Percentiles rank a stretch among this genome's conserved stretches.
phyloP scores from a whole-genome alignment of 2,888 invertebrate genomes.

The Sphaerophoria rueppellii region DNA sequence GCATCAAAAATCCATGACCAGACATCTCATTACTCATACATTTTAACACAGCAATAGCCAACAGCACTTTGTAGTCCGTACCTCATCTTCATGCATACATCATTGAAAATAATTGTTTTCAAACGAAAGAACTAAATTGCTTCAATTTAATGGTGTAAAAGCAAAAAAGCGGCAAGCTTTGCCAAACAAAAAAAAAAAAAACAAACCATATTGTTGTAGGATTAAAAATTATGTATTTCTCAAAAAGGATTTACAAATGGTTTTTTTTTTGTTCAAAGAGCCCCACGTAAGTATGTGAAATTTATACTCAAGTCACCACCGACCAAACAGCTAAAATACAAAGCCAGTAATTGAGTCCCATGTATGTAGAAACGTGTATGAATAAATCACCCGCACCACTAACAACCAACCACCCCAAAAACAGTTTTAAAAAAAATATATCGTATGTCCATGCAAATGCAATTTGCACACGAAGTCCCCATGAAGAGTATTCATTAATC shows the following conservation, averaged over 20 bases:
- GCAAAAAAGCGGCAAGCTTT: neutral
- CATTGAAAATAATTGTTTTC: neutral
- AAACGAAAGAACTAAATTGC: constrained; percentile 31
- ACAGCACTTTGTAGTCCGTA: constrained; percentile 28
- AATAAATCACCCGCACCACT: neutral
- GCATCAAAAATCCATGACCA: neutral
- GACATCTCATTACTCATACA: neutral
- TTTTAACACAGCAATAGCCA: constrained; percentile 11
- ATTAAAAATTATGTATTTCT: constrained; percentile 58
- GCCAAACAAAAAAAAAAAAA: neutral
- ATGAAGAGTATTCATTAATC: constrained; percentile 75
- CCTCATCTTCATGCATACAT: neutral
- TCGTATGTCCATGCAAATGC: constrained; percentile 73
- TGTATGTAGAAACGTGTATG: neutral
- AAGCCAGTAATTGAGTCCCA: constrained; percentile 53
- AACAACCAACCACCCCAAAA: constrained; percentile 31
- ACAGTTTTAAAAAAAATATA: constrained; percentile 43
- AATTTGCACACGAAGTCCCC: constrained; percentile 72
- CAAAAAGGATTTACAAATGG: constrained; percentile 64
- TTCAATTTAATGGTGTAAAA: constrained; percentile 12
- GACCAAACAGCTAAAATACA: constrained; percentile 40
- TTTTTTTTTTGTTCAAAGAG: constrained; percentile 42
- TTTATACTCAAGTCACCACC: constrained; percentile 58
- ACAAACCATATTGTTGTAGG: constrained; percentile 1
- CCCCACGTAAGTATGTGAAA: constrained; percentile 41